These are phyloP conservation scores for Drosophila falleni DNA, from an alignment of 2,888 invertebrate species.

Conservation along the genomic window DNA sequence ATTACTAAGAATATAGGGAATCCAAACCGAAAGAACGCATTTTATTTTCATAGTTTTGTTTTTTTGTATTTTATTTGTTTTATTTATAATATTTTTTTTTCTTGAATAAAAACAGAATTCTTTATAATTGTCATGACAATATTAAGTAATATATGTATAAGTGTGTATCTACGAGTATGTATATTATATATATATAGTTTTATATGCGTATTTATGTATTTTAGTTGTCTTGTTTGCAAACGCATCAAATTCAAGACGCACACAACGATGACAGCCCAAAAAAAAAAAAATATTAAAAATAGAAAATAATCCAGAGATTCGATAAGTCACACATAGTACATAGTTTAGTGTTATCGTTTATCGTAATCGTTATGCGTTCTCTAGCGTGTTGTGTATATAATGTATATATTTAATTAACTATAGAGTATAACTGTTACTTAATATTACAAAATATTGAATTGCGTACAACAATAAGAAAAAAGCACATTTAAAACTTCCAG, in stretches of 20 bases:
- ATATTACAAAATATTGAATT: conserved; percentile 18
- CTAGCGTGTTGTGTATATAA: conserved; percentile 12
- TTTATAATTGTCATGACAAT: conserved; percentile 35
- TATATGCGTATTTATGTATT: conserved; percentile 42
- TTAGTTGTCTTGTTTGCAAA: conserved; percentile 15
- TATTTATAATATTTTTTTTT: conserved; percentile 5
- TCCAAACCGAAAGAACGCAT: background rate
- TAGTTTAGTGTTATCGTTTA: conserved; percentile 3
- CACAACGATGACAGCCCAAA: conserved; percentile 25
- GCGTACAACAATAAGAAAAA: conserved; percentile 23
- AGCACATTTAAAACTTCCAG: conserved; percentile 7
- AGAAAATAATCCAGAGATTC: background rate
- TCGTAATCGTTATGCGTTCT: conserved; percentile 21
- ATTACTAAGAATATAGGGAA: background rate
- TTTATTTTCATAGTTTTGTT: conserved; percentile 14
- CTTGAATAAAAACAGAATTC: conserved; percentile 16
- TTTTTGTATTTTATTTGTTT: conserved; percentile 13
- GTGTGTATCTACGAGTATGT: conserved; percentile 15
- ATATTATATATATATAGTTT: conserved; percentile 10
- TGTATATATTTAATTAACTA: conserved; percentile 14
- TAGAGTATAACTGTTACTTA: conserved; percentile 16
- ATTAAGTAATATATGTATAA: conserved; percentile 22
- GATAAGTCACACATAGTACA: background rate
- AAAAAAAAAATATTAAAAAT: conserved; percentile 8
- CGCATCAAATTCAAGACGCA: conserved; percentile 19